Evolutionary conservation across 2,113 vertebrate genomes (phyloP), one percentile per base, ranked within the genome.

Genomic region (Aegithalos caudatus): DNA sequence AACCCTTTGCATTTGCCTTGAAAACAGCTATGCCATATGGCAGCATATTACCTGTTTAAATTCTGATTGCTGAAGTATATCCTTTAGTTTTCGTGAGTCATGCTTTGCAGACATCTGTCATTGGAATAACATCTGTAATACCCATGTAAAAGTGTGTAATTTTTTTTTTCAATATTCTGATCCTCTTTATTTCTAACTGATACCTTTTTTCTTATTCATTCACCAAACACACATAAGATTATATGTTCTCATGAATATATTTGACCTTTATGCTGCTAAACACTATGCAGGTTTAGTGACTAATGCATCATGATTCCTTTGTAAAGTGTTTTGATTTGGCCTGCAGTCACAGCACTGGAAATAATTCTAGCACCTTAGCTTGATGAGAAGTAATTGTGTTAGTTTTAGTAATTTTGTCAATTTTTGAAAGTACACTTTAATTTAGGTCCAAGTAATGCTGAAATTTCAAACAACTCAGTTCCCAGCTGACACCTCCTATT

Each of bases 201-300:
- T 69, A 72, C 8, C 33, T 57, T 86, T 44, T 88, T 88, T 82
- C 51, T 83, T 64, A 82, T 71, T 92, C n/a, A 87, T 91, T 83
- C 20, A 9, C 27, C 21, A 88, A 80, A 88, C 42, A 79, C 54
- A 83, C 27, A 25, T 60, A 85, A 91, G 64, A 88, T 90, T 67
- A 83, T 61, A 74, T 62, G 66, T 90, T 87, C 87, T 84, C 73
- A 89, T 87, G 16, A 94, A 85, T 90, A 24, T 88, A 76, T 87
- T 82, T 95, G 78, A 92, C 93, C 81, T 92, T 93, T 89, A 86
- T 56, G 76, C 73, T 81, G 51, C 44, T 86, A 51, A 95, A 80
- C 31, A 44, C 44, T 47, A 69, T 38, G 53, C 35, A 82, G 77
- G 60, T 80, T 95, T 42, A 94, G 56, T 82, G 74, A 90, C 56